Evolutionary conservation across 2,797 vertebrate species (phyloP).

Genomic region (Dipus sagitta): DNA sequence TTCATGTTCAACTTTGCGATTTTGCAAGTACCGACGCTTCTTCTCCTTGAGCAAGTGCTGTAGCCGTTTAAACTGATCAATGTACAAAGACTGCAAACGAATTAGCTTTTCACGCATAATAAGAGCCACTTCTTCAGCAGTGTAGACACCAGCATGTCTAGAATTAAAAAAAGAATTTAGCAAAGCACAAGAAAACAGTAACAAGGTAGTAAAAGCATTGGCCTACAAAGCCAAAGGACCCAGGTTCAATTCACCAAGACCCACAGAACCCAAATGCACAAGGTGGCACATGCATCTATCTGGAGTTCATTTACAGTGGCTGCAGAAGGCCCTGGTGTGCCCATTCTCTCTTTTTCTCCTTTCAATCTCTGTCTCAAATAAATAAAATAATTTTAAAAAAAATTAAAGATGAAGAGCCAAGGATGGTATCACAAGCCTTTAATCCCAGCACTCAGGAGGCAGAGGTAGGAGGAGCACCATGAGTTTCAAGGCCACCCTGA

Average conservation of each 20-base stretch:
- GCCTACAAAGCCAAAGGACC: neutral
- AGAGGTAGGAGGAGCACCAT: neutral
- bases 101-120: slow-evolving; percentile 98
- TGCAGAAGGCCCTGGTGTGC: too few species aligned
- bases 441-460: neutral
- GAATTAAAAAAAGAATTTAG: slow-evolving; percentile 37
- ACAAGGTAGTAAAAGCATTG: neutral
- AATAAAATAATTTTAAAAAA: neutral
- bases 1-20: slow-evolving; percentile 95
- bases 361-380: neutral
- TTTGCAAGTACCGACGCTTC: slow-evolving; percentile 95
- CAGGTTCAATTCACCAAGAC: too few species aligned
- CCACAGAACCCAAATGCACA: too few species aligned
- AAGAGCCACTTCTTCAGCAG: slow-evolving; percentile 97
- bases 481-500: neutral
- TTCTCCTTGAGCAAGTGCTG: slow-evolving; percentile 99
- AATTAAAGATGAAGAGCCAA: neutral
- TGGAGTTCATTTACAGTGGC: too few species aligned
- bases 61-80: slow-evolving; percentile 98
- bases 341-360: too few species aligned
- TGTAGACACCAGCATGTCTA: slow-evolving; percentile 98
- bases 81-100: slow-evolving; percentile 97
- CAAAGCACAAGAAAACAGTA: slow-evolving; percentile 53
- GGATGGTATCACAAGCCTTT: neutral
- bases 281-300: too few species aligned